Evolutionary conservation across 2,888 invertebrate genomes (phyloP).

Genomic region (Megaustenia siamemsis): DNA sequence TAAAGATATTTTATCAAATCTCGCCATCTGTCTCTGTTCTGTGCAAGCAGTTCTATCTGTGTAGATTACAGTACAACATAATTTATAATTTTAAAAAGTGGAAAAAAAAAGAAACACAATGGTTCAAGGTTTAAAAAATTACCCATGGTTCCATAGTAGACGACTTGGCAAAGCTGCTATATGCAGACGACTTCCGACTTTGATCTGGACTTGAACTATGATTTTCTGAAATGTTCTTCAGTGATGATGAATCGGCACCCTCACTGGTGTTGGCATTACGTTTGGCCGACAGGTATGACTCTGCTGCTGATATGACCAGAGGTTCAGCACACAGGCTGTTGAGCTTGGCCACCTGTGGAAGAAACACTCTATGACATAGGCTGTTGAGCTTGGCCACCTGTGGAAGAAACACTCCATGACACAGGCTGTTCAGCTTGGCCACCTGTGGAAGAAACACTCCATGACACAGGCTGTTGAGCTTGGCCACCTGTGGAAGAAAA

Average conservation of each 20-base stretch:
- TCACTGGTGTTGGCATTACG: slow-evolving; percentile 53
- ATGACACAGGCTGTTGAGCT: no score
- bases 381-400: no score
- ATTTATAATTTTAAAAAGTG: no score
- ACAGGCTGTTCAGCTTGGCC: no score
- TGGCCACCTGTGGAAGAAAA: no score
- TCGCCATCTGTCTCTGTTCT: no score
- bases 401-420: no score
- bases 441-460: no score
- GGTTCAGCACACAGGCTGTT: slow-evolving; percentile 92
- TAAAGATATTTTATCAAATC: no score
- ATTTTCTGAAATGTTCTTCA: slow-evolving; percentile 50
- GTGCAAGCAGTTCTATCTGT: no score
- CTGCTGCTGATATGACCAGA: slow-evolving; percentile 91
- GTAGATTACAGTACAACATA: no score
- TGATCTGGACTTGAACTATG: slow-evolving; percentile 18
- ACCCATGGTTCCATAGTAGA: slow-evolving; percentile 85
- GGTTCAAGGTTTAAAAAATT: slow-evolving; percentile 1
- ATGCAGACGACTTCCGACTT: slow-evolving; percentile 72
- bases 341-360: slow-evolving; percentile 85
- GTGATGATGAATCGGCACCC: slow-evolving; percentile 53
- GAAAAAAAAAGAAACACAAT: no score
- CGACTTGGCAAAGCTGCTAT: slow-evolving; percentile 75
- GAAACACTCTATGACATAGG: background rate
- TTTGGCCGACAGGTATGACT: slow-evolving; percentile 85